phyloP scores from a whole-genome alignment of 2,113 vertebrate species.

The Fulmarus glacialis region DNA sequence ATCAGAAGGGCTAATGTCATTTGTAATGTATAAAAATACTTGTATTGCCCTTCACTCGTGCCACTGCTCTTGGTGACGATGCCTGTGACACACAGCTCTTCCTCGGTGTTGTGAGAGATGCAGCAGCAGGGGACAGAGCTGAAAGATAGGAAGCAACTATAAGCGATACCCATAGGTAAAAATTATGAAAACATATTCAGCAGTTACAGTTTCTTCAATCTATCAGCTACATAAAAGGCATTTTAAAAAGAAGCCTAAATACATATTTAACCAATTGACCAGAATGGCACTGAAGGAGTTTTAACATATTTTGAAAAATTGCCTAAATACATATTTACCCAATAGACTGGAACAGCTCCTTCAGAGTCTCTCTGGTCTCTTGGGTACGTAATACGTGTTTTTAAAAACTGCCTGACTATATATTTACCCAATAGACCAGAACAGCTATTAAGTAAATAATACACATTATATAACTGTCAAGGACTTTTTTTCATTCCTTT shows the following conservation, averaged over 20 bases:
- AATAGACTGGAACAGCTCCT: constrained; percentile 74
- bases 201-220: constrained; percentile 3
- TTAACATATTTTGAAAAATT: constrained; percentile 74
- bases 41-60: background rate
- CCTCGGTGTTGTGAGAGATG: background rate
- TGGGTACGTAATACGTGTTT: constrained; percentile 66
- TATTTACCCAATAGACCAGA: constrained; percentile 73
- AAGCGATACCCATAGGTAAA: constrained; percentile 32
- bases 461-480: constrained; percentile 37
- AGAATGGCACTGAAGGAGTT: constrained; percentile 73
- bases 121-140: background rate
- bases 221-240: constrained; percentile 51
- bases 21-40: background rate
- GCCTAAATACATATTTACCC: constrained; percentile 76
- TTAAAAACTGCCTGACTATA: constrained; percentile 70
- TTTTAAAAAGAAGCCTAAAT: constrained; percentile 61
- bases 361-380: constrained; percentile 72
- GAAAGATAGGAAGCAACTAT: background rate
- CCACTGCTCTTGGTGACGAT: background rate
- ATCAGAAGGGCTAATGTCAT: background rate
- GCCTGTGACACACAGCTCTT: background rate
- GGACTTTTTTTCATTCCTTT: background rate
- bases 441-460: constrained; percentile 71
- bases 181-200: constrained; percentile 35
- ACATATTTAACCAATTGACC: constrained; percentile 75